Conservation (phyloP, 2,113 vertebrate genomes). For the Furnarius figulus region DNA sequence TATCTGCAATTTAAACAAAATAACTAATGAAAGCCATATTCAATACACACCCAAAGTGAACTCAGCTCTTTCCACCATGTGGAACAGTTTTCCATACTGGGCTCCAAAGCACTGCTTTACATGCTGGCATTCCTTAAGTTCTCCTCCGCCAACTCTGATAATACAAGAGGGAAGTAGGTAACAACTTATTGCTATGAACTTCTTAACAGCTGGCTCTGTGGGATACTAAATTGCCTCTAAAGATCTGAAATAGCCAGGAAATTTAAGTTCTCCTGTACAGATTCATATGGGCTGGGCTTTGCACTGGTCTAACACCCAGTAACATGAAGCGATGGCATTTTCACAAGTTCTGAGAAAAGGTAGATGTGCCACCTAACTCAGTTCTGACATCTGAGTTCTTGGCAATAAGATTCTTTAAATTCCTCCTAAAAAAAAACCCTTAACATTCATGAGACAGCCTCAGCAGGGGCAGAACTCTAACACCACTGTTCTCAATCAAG, state of each 20-base stretch:
- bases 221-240: not conserved
- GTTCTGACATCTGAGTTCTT: not conserved
- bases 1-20: slow-evolving; percentile 75
- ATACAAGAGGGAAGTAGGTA: not conserved
- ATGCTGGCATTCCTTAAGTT: not conserved
- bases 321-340: not conserved
- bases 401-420: not conserved
- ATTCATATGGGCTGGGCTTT: not conserved
- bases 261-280: not conserved
- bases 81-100: not conserved
- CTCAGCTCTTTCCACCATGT: not conserved
- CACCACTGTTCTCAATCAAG: not conserved
- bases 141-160: not conserved
- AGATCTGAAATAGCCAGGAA: not conserved
- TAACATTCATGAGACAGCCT: not conserved
- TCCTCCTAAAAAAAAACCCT: not conserved
- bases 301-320: not conserved
- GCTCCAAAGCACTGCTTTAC: not conserved
- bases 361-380: not conserved
- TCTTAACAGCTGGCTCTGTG: not conserved
- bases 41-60: not conserved
- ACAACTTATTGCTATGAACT: not conserved
- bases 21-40: slow-evolving; percentile 30
- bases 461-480: not conserved
- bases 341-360: not conserved